Conservation (phyloP, 2,113 vertebrate genomes). For the Microtus montanus region DNA sequence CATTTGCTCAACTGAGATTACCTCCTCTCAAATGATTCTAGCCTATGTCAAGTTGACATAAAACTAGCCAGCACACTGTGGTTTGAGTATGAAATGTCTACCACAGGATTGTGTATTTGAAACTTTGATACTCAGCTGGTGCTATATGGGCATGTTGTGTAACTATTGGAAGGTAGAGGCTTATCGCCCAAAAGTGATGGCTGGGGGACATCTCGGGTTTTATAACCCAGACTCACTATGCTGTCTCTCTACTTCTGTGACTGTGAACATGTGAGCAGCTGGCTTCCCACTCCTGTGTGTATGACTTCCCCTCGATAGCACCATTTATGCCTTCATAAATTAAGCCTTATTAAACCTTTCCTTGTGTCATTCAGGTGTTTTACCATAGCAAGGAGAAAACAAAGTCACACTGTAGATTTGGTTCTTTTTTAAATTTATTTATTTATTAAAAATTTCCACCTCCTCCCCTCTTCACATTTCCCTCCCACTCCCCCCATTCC, state of each 20-base stretch:
- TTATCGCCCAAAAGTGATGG: too few relatives aligned
- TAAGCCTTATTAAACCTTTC: neutral
- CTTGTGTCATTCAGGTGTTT: neutral
- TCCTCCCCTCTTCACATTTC: too few relatives aligned
- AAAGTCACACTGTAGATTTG: neutral
- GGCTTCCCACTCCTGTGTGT: neutral
- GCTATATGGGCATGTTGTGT: neutral
- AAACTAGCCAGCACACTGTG: neutral
- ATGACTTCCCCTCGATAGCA: neutral
- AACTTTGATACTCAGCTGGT: neutral
- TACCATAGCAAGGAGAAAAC: neutral
- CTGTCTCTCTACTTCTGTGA: too few relatives aligned
- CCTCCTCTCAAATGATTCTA: neutral
- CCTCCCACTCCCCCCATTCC: too few relatives aligned
- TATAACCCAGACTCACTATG: neutral
- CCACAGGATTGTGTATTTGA: neutral
- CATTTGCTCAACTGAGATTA: neutral
- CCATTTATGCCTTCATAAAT: neutral
- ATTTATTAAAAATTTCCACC: too few relatives aligned
- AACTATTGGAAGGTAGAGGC: neutral
- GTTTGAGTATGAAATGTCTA: too few relatives aligned
- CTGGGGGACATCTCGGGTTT: neutral
- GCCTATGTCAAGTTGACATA: neutral
- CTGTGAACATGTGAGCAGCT: neutral
- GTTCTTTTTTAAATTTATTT: neutral